phyloP scores from a whole-genome alignment of 2,888 invertebrate genomes.

The Epistrophella euchroma region DNA sequence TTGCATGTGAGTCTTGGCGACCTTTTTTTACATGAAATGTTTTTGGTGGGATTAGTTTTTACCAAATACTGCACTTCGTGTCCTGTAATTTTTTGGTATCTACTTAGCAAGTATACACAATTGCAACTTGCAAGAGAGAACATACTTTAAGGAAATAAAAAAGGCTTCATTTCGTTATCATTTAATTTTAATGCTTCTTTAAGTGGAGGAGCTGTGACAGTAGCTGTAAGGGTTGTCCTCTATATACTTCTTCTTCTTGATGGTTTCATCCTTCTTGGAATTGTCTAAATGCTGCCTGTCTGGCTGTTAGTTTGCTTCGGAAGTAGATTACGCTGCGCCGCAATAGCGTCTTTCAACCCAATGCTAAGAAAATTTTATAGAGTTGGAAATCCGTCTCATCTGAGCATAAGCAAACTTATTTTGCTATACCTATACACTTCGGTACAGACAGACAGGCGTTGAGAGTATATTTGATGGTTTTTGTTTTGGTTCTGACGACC shows the following conservation, averaged over 20 bases:
- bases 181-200: constrained; percentile 73
- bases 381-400: constrained; percentile 5
- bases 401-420: constrained; percentile 24
- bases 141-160: constrained; percentile 44
- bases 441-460: constrained; percentile 26
- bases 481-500: not conserved
- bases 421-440: too few relatives aligned
- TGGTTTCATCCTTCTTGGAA: constrained; percentile 17
- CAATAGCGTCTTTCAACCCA: not conserved
- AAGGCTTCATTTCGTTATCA: constrained; percentile 73
- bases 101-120: not conserved
- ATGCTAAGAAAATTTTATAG: not conserved
- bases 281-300: constrained; percentile 13
- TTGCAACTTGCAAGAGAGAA: constrained; percentile 3
- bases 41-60: too few relatives aligned
- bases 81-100: constrained; percentile 9
- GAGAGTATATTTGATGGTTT: constrained; percentile 51
- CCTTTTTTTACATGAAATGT: too few relatives aligned
- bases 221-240: constrained; percentile 50
- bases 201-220: constrained; percentile 72
- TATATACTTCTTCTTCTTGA: not conserved
- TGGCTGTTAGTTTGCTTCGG: constrained; percentile 11
- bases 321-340: not conserved
- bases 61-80: constrained; percentile 24
- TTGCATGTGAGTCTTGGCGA: too few relatives aligned